Evolutionary conservation across 2,113 vertebrate genomes (phyloP).

Genomic region (Glaucidium brasilianum): DNA sequence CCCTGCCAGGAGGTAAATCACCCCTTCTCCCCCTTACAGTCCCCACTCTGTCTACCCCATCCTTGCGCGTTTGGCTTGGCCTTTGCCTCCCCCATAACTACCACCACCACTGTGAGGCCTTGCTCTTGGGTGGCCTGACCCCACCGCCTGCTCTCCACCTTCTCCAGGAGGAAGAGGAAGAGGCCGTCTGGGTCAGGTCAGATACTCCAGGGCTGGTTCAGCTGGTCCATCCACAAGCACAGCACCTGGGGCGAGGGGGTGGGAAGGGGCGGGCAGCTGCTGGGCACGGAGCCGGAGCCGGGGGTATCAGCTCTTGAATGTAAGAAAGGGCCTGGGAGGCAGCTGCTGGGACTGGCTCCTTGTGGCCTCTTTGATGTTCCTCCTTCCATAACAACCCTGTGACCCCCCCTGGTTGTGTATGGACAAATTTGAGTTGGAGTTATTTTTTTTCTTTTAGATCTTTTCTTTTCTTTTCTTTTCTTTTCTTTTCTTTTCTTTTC

Average conservation of each 20-base stretch:
- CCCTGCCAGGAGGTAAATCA: not conserved
- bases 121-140: constrained; percentile 15
- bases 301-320: constrained; percentile 33
- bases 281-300: not conserved
- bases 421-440: constrained; percentile 66
- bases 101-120: constrained; percentile 61
- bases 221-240: constrained; percentile 60
- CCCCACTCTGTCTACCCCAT: not conserved
- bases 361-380: constrained; percentile 57
- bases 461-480: not conserved
- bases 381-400: constrained; percentile 68
- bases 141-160: not conserved
- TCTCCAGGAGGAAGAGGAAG: not conserved
- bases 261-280: constrained; percentile 19
- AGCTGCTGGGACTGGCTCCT: constrained; percentile 72
- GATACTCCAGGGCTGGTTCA: not conserved
- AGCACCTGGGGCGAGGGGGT: constrained; percentile 32
- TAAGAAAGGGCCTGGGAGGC: constrained; percentile 54
- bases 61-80: not conserved
- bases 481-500: not conserved
- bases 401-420: constrained; percentile 69
- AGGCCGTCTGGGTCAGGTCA: not conserved
- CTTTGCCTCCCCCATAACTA: not conserved
- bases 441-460: constrained; percentile 11
- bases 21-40: not conserved